phyloP scores from a whole-genome alignment of 2,888 invertebrate species.

The Erebia aethiops region DNA sequence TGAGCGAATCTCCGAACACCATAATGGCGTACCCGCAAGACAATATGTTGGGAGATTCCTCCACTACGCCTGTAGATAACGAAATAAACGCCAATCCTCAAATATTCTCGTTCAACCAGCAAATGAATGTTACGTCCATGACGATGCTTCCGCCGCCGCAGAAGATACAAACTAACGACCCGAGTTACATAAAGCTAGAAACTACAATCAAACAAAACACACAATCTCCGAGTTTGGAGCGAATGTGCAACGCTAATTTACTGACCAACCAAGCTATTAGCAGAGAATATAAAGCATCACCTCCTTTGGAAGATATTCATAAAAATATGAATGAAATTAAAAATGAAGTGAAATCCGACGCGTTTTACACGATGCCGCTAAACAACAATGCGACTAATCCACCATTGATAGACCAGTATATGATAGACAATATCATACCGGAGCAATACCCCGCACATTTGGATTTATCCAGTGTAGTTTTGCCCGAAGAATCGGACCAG shows the following conservation, averaged over 20 bases:
- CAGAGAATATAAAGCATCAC: constrained; percentile 74
- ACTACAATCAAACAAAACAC: constrained; percentile 76
- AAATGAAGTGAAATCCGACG: constrained; percentile 75
- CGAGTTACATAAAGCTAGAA: constrained; percentile 77
- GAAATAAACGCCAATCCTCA: constrained; percentile 61
- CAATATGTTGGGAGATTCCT: constrained; percentile 59
- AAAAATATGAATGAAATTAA: constrained; percentile 76
- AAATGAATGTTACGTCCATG: constrained; percentile 68
- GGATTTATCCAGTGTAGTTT: constrained; percentile 63
- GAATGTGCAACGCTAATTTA: constrained; percentile 73
- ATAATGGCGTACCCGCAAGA: constrained; percentile 68
- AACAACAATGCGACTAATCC: constrained; percentile 57
- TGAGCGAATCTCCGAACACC: constrained; percentile 66
- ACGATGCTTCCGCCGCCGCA: constrained; percentile 67
- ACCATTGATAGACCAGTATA: constrained; percentile 69
- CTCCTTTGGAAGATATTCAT: constrained; percentile 73
- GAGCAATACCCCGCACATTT: constrained; percentile 69
- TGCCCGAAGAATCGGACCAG: constrained; percentile 63
- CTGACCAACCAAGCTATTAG: constrained; percentile 61
- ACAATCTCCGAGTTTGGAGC: constrained; percentile 72
- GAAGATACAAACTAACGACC: constrained; percentile 69
- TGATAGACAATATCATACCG: constrained; percentile 73
- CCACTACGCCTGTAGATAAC: constrained; percentile 63
- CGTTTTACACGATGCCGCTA: constrained; percentile 66
- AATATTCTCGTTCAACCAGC: constrained; percentile 72